Percentiles rank a stretch among this genome's conserved stretches.
These are phyloP conservation scores for Pectinophora gossypiella DNA, from an alignment of 1,140 invertebrate species.

Conservation along the genomic window DNA sequence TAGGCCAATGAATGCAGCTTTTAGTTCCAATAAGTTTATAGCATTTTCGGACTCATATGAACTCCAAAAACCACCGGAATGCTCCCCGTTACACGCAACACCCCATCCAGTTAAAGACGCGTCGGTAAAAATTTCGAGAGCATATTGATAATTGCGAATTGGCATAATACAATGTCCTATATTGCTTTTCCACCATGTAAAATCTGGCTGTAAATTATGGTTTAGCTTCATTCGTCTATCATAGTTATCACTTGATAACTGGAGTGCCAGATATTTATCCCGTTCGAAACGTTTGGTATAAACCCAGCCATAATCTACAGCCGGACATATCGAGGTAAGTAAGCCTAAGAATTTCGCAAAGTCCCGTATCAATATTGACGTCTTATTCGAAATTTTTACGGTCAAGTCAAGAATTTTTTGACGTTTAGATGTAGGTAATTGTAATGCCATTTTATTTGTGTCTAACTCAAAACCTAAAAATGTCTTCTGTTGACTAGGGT, in stretches of 20 bases:
- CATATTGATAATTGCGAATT: conserved; percentile 11
- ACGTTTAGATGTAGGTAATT: conserved; percentile 1
- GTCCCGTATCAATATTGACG: conserved; percentile 27
- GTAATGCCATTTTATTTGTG: background rate
- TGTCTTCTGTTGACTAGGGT: background rate
- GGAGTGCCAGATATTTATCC: conserved; percentile 14
- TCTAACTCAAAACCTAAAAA: conserved; percentile 7
- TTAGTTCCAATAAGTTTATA: conserved; percentile 35
- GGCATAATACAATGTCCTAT: conserved; percentile 14
- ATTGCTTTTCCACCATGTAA: conserved; percentile 34
- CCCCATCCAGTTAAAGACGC: conserved; percentile 35
- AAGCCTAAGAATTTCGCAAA: conserved; percentile 24
- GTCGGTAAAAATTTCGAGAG: conserved; percentile 34
- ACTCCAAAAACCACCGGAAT: conserved; percentile 25
- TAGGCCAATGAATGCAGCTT: conserved; percentile 27
- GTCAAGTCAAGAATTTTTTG: too few species aligned
- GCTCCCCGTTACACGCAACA: conserved; percentile 16
- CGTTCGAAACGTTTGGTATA: conserved; percentile 26
- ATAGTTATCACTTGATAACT: conserved; percentile 7
- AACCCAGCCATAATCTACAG: conserved; percentile 21
- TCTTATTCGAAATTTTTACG: conserved; percentile 1
- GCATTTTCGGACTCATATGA: conserved; percentile 16
- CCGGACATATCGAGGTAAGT: conserved; percentile 23
- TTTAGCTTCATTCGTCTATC: conserved; percentile 6
- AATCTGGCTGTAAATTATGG: conserved; percentile 7